phyloP scores from a whole-genome alignment of 1,140 invertebrate genomes.

The Asobara japonica region DNA sequence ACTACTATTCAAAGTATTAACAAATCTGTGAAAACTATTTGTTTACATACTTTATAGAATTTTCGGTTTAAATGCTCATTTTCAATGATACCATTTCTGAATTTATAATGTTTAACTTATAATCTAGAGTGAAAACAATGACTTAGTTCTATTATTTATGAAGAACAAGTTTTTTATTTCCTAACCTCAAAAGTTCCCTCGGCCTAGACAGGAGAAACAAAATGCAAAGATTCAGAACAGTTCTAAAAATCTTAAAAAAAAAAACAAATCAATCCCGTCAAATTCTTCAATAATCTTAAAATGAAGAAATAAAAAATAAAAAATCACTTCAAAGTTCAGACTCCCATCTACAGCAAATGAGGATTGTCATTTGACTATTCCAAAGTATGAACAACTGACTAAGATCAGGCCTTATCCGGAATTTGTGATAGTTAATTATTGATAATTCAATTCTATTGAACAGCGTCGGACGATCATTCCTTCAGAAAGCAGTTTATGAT shows the following conservation, averaged over 20 bases:
- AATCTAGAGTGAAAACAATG: neutral
- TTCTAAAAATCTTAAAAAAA: too few species aligned
- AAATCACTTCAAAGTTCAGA: too few species aligned
- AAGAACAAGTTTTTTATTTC: neutral
- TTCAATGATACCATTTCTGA: neutral
- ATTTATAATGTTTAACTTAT: neutral
- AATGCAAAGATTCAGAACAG: too few species aligned
- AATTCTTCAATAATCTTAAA: too few species aligned
- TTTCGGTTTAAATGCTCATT: neutral
- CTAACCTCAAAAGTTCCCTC: neutral
- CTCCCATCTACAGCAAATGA: too few species aligned
- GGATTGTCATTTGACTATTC: too few species aligned
- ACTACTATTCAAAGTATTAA: neutral
- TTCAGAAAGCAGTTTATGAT: neutral
- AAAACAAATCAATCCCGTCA: too few species aligned
- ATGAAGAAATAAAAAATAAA: too few species aligned
- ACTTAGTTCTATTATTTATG: neutral
- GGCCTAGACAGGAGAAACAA: neutral
- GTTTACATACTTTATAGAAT: neutral
- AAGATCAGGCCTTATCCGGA: neutral
- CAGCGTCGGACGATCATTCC: neutral
- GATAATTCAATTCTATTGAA: neutral
- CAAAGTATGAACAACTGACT: too few species aligned
- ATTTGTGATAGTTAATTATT: neutral
- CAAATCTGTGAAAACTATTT: neutral